phyloP scores from a whole-genome alignment of 1,140 invertebrate genomes.

The Manduca sexta region DNA sequence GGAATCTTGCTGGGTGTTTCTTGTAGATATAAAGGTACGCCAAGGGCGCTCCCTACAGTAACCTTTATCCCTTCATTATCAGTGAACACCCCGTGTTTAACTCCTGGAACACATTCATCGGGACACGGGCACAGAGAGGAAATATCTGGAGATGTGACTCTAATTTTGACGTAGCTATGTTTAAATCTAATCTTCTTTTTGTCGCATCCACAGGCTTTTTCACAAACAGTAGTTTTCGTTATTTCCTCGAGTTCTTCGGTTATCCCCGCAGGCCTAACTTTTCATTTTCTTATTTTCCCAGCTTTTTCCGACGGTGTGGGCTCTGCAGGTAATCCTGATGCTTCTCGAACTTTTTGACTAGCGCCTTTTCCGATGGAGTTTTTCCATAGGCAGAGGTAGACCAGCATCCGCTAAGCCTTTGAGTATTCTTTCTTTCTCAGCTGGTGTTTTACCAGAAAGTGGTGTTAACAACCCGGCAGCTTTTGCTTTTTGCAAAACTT shows the following conservation, averaged over 20 bases:
- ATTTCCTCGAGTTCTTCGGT: conserved; percentile 39
- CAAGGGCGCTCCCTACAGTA: conserved; percentile 39
- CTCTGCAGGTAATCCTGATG: conserved; percentile 6
- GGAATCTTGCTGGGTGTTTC: background rate
- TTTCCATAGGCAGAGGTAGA: conserved; percentile 18
- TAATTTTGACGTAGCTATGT: conserved; percentile 53
- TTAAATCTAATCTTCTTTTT: conserved; percentile 59
- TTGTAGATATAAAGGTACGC: conserved; percentile 15
- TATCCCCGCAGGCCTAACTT: conserved; percentile 23
- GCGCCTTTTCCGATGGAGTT: conserved; percentile 23
- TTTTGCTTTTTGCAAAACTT: conserved; percentile 22
- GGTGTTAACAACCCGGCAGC: conserved; percentile 19
- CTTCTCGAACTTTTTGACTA: conserved; percentile 19
- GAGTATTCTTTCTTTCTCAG: conserved; percentile 29
- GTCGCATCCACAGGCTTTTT: conserved; percentile 49
- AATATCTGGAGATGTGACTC: conserved; percentile 53
- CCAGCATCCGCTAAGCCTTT: conserved; percentile 12
- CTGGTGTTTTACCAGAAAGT: conserved; percentile 14
- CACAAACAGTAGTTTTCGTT: conserved; percentile 43
- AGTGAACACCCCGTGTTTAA: conserved; percentile 42
- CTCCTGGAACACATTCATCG: conserved; percentile 43
- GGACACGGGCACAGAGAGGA: conserved; percentile 46
- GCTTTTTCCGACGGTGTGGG: conserved; percentile 19
- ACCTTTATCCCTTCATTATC: conserved; percentile 55
- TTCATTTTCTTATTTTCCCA: conserved; percentile 29